Base-by-base conservation (phyloP, 2,113 vertebrate genomes). In the Corythaeola cristata region DNA sequence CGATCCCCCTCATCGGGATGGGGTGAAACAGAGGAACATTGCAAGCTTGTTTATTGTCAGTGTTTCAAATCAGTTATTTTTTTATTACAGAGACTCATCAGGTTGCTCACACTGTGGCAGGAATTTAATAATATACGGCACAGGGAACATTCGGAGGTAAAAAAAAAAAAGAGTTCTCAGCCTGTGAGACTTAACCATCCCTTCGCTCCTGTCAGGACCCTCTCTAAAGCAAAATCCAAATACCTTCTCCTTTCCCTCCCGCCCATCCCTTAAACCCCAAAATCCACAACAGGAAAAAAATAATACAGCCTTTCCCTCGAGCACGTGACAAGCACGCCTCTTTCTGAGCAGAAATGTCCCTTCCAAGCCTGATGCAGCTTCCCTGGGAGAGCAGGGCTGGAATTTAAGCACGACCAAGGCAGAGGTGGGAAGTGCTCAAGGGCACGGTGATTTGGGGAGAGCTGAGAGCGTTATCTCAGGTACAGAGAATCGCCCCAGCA, bases 161-260 rank as follows among this genome's bases (percentile, higher is more conserved):
- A 98, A 89, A 81, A 96, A 98, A 98, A 89, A 81, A 49, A 97
- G 87, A 96, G 95, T 96, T 98, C 98, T 99, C 98, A 98, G 97
- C 98, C 98, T 98, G 98, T 97, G 97, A 99, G 98, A 98, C 97
- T 97, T 74, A 89, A 97, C 96, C 98, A 97, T 97, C 91, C 78
- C 89, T 95, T 94, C 26, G 16, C 76, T 89, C 75, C 66, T 79
- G 73, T 92, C 86, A 71, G 60, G 83, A 88, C 59, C 47, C 39
- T 90, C 33, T 82, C 39, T 11, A 77, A 89, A 90, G 33, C 39
- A 75, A 90, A 90, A 82, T 91, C 88, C 85, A 97, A 98, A 91
- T 79, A 89, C 80, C 15, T 89, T 72, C 56, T 85, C 56, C 26
- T 37, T 90, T 92, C 47, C 72, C 27, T 94, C 73, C 86, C 24